Conservation (phyloP, 2,797 vertebrate genomes). For the Lagorchestes hirsutus region DNA sequence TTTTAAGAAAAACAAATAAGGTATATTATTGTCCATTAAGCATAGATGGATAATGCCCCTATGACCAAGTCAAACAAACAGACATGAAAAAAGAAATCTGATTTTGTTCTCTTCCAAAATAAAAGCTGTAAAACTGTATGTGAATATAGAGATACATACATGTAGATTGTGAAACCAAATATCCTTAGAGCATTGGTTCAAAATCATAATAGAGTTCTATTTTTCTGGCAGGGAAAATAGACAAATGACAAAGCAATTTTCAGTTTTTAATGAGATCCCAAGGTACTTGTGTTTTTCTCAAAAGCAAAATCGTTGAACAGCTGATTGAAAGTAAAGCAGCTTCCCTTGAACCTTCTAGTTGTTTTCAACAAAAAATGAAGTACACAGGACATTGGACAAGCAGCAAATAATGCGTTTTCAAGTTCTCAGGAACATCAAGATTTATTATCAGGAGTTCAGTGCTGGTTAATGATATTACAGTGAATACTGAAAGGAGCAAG, state of each 20-base stretch:
- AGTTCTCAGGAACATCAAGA: conserved; percentile 52
- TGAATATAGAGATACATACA: conserved; percentile 68
- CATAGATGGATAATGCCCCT: conserved; percentile 70
- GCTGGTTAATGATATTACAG: conserved; percentile 75
- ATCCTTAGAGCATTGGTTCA: conserved; percentile 67
- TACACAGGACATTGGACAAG: conserved; percentile 57
- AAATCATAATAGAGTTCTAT: conserved; percentile 71
- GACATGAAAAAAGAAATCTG: conserved; percentile 42
- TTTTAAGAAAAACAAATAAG: conserved; percentile 64
- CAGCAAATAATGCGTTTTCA: conserved; percentile 63
- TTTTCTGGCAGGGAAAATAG: conserved; percentile 79
- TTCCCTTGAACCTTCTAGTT: conserved; percentile 66
- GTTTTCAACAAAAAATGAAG: conserved; percentile 53
- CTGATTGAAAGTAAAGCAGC: conserved; percentile 76
- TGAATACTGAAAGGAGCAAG: conserved; percentile 66
- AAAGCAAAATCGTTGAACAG: conserved; percentile 75
- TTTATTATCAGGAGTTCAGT: conserved; percentile 71
- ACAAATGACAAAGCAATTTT: conserved; percentile 83
- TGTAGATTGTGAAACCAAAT: conserved; percentile 57
- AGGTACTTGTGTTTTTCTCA: conserved; percentile 71
- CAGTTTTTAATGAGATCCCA: conserved; percentile 84
- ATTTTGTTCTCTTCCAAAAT: conserved; percentile 56
- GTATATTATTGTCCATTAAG: conserved; percentile 69
- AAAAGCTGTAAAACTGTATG: conserved; percentile 39
- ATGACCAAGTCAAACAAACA: conserved; percentile 64